Base-by-base conservation (phyloP, 1,140 invertebrate species). In the Heliconius himera region DNA sequence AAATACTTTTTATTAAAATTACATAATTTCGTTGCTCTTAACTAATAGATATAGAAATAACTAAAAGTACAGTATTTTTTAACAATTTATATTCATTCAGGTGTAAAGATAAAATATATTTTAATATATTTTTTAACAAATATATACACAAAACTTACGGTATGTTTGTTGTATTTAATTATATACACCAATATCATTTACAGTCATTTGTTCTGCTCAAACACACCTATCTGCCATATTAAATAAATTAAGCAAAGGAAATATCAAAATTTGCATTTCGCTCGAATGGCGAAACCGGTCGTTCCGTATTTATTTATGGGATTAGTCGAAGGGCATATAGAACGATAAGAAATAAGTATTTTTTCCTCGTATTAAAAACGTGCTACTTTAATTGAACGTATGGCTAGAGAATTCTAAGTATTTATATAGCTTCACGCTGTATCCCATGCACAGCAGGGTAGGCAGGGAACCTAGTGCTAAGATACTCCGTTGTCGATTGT, bases 271-370 rank as follows among this genome's bases (percentile, higher is more conserved):
- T 88, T 83, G 81, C 84, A 87, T 88, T 36, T 86, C 75, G 82
- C 73, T 72, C 73, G 9, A 29, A 56, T 36, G 54, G 66, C 46
- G 26, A 80, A 81, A 82, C 78, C 76, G 82, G 51, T 73, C 79
- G 81, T 89, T 86, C 85, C 84, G 86, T 88, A 81, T 90, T 87
- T 89, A 87, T 87, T 87, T 86, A 85, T 82, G 81, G 82, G 83
- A 85, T 90, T 87, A 85, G 82, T 79, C 78, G 85, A 85, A 87
- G 87, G 83, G 84, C 83, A 84, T 41, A 70, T 73, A 76, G 74
- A 73, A 66, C 76, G 82, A 86, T 85, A 82, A 71, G 70, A 71
- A 71, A 26, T 38, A 71, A 71, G 33, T 71, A 84, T 76, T 80
- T 84, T 84, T 86, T 83, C 38, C 79, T 66, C 29, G 8, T 56